Base-by-base conservation (phyloP, 2,113 vertebrate species). In the Silurus glanis region DNA sequence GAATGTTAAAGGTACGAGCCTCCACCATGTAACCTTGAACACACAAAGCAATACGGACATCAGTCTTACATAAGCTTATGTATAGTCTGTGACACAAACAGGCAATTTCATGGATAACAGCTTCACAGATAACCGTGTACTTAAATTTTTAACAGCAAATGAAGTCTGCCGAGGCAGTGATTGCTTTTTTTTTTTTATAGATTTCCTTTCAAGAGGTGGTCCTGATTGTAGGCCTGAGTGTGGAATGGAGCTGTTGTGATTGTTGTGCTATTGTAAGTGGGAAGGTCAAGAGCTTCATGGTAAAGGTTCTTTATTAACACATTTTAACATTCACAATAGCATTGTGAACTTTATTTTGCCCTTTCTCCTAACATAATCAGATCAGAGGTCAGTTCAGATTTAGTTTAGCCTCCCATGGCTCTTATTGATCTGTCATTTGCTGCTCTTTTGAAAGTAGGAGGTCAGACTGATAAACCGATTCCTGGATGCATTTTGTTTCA, bases 241-340 rank as follows among this genome's bases (percentile, higher is more conserved):
- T 61, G 37, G 28, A 49, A 10, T 71, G 37, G 1, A 58, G 45
- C 37, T 72, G 59, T 59, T 86, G 76, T 59, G 13, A 71, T 17
- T 25, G 53, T 66, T 49, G 37, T 37, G 55, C 51, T 71, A 17
- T 58, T 67, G 62, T 49, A 28, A 55, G 23, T 13, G 47, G 4
- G 5, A 17, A 37, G n/a, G 47, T 85, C 66, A 66, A n/a, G 59
- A 75, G 23, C 13, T 2, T 19, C 56, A 75, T 49, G 45, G 25
- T 66, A 17, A 74, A 74, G 58, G 28, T 58, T 51, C 62, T 66
- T 64, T 82, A 13, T 25, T 67, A 49, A 56, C 37, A 53, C 49
- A 76, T n/a, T 75, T 51, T 76, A 76, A 84, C 56, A 7, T 25
- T 84, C 58, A 49, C 72, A 21, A 53, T 51, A 19, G 45, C 47